Percentiles rank a stretch among this genome's conserved stretches.
phyloP scores from a whole-genome alignment of 2,113 vertebrate species.

The Hystrix brachyura region DNA sequence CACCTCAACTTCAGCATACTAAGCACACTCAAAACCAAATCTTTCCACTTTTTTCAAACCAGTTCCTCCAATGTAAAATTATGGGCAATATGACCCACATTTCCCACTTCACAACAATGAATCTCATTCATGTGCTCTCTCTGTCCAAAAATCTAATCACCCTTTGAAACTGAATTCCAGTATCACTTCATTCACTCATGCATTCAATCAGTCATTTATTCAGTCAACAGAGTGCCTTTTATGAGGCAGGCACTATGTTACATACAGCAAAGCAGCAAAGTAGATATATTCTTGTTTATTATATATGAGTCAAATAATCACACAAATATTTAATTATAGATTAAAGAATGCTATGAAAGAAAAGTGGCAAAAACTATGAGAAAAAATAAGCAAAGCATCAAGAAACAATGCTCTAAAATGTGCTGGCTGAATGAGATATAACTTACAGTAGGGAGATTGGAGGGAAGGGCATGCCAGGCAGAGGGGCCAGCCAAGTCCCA shows the following conservation, averaged over 20 bases:
- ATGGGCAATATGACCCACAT: neutral
- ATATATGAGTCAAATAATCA: constrained; percentile 33
- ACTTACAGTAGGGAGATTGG: neutral
- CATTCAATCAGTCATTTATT: constrained; percentile 62
- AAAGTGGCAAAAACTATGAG: neutral
- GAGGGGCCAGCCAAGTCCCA: neutral
- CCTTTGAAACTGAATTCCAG: constrained; percentile 61
- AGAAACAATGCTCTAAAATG: constrained; percentile 27
- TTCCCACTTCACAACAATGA: constrained; percentile 22
- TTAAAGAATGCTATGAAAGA: constrained; percentile 21
- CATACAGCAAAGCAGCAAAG: constrained; percentile 36
- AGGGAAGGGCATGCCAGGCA: neutral
- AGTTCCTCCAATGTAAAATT: constrained; percentile 36
- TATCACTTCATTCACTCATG: constrained; percentile 29
- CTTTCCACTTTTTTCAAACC: constrained; percentile 33
- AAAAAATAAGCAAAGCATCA: constrained; percentile 14
- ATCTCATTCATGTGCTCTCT: constrained; percentile 29
- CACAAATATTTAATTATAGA: constrained; percentile 50
- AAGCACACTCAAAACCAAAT: constrained; percentile 39
- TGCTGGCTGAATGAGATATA: neutral
- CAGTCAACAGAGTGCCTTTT: constrained; percentile 63
- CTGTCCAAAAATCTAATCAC: constrained; percentile 63
- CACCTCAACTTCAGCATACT: neutral
- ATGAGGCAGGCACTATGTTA: neutral
- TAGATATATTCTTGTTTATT: constrained; percentile 32